A percentile compares a stretch with the other conserved stretches of the same genome.
Conservation (phyloP, 1,140 invertebrate genomes). For the Agrypnia vestita region DNA sequence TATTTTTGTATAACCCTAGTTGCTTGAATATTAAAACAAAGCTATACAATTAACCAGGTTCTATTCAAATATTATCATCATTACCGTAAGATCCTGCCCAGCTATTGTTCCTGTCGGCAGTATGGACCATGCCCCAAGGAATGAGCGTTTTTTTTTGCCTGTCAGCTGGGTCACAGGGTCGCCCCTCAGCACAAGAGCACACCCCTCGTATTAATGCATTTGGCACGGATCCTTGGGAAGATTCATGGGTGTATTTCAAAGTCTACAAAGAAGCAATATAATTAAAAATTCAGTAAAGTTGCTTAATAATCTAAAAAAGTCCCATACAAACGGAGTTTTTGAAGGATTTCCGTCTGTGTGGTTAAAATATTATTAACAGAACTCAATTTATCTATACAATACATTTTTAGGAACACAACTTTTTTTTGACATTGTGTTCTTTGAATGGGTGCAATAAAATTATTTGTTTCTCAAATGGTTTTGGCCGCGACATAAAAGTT, state of each 20-base stretch:
- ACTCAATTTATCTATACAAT: too few species aligned
- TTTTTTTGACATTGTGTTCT: too few species aligned
- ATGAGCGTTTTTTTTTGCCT: slow-evolving; percentile 90
- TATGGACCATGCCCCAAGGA: slow-evolving; percentile 93
- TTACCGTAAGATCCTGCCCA: slow-evolving; percentile 82
- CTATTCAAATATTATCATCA: not conserved
- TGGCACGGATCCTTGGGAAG: not conserved
- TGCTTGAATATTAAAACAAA: not conserved
- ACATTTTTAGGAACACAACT: too few species aligned
- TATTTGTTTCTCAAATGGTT: too few species aligned
- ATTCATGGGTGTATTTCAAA: slow-evolving; percentile 28
- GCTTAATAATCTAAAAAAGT: not conserved
- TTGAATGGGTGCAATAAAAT: too few species aligned
- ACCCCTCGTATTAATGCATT: slow-evolving; percentile 76
- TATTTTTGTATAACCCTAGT: not conserved
- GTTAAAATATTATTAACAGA: too few species aligned
- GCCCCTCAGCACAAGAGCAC: slow-evolving; percentile 83
- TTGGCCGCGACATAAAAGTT: too few species aligned
- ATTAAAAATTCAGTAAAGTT: not conserved
- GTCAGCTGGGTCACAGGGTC: slow-evolving; percentile 80
- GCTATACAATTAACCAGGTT: not conserved
- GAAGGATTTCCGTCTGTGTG: too few species aligned
- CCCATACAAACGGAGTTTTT: too few species aligned
- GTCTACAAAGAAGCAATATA: slow-evolving; percentile 7
- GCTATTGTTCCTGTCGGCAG: slow-evolving; percentile 88